phyloP scores from a whole-genome alignment of 2,797 vertebrate species.

The Lagothrix lagotricha region DNA sequence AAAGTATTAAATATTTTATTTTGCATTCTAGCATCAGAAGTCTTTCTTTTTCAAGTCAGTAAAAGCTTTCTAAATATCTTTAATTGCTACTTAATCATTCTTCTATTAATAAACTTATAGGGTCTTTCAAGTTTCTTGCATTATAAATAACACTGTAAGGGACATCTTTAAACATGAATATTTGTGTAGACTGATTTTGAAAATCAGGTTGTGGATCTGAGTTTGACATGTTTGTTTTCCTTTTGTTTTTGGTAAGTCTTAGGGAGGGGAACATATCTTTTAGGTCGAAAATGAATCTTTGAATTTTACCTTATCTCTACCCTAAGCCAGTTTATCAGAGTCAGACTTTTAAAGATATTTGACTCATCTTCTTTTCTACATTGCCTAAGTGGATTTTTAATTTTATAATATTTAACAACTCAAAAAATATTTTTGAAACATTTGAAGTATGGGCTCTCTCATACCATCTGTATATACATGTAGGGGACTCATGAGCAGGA shows the following conservation, averaged over 20 bases:
- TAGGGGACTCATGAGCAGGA: neutral
- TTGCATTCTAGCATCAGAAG: neutral
- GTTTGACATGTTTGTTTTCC: neutral
- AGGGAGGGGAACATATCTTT: neutral
- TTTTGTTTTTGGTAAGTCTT: neutral
- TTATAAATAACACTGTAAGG: neutral
- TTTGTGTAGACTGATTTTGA: neutral
- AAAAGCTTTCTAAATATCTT: neutral
- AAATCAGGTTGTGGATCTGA: neutral
- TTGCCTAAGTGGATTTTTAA: neutral
- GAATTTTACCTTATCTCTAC: neutral
- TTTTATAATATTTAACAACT: neutral
- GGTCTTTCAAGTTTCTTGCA: neutral
- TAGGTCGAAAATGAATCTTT: neutral
- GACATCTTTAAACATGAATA: neutral
- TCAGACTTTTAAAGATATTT: neutral
- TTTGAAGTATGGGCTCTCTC: neutral
- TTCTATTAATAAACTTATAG: neutral
- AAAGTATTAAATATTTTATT: neutral
- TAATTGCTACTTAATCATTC: neutral
- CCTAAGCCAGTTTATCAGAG: neutral
- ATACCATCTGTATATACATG: rapidly evolving
- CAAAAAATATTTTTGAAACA: neutral
- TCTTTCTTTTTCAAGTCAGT: neutral
- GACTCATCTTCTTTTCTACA: neutral